A percentile compares a stretch with the other conserved stretches of the same genome.
Evolutionary conservation across 2,888 invertebrate genomes (phyloP).

Genomic region (Coelopa pilipes): DNA sequence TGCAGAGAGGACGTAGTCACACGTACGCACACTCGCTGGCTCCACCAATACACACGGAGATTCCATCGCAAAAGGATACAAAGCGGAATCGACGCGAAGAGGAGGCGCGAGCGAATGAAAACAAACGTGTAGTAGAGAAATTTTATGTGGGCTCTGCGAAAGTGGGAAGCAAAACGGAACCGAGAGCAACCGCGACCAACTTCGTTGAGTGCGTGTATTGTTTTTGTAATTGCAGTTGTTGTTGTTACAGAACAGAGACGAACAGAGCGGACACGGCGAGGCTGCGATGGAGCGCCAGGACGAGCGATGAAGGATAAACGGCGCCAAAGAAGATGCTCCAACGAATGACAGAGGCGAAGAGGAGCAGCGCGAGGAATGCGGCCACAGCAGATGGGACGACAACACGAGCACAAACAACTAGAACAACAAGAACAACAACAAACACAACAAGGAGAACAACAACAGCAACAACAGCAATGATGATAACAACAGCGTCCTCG

Average conservation of each 20-base stretch:
- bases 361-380: not conserved
- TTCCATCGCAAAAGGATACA: not conserved
- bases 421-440: slow-evolving; percentile 11
- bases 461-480: slow-evolving; percentile 15
- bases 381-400: not conserved
- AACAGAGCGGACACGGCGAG: not conserved
- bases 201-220: slow-evolving; percentile 29
- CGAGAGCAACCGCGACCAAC: slow-evolving; percentile 37
- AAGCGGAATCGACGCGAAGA: not conserved
- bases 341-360: slow-evolving; percentile 16
- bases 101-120: slow-evolving; percentile 39
- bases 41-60: not conserved
- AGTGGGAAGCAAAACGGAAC: slow-evolving; percentile 27
- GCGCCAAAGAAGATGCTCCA: slow-evolving; percentile 1
- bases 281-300: not conserved
- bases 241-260: not conserved
- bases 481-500: slow-evolving; percentile 30
- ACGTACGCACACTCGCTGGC: not conserved
- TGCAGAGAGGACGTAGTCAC: not conserved
- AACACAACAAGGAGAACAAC: no score
- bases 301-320: no score
- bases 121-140: slow-evolving; percentile 61
- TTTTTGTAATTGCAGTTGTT: not conserved
- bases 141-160: slow-evolving; percentile 47
- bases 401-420: slow-evolving; percentile 13